Conservation (phyloP, 1,140 invertebrate species). For the Drosophila parvula region DNA sequence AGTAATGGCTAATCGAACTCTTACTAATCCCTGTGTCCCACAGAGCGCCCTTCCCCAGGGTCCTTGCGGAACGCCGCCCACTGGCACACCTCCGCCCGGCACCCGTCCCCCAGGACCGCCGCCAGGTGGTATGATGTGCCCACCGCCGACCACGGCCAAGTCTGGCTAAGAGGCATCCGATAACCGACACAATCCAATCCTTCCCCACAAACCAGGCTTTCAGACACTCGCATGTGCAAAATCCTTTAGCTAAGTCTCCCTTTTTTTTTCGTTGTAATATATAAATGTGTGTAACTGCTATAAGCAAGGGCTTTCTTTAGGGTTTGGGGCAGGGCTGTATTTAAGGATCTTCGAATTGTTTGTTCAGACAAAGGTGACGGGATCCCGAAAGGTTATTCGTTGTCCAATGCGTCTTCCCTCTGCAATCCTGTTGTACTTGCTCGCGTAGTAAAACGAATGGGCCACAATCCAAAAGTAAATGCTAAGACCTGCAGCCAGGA, state of each 20-base stretch:
- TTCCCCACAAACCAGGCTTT: background rate
- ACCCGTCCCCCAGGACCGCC: conserved; percentile 56
- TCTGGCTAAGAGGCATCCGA: conserved; percentile 26
- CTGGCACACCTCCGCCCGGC: conserved; percentile 58
- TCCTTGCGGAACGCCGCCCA: conserved; percentile 57
- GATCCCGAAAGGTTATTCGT: no score
- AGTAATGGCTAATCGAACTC: background rate
- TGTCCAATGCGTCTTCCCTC: no score
- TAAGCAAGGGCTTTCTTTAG: background rate
- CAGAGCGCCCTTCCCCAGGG: conserved; percentile 55
- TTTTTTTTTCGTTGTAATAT: conserved; percentile 7
- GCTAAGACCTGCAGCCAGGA: background rate
- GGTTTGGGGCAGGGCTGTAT: no score
- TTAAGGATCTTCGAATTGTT: no score
- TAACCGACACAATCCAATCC: background rate
- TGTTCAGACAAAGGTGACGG: background rate
- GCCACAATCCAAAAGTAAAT: conserved; percentile 16
- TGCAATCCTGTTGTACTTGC: background rate
- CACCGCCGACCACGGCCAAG: conserved; percentile 54
- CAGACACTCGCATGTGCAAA: conserved; percentile 1
- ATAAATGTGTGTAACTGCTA: conserved; percentile 24
- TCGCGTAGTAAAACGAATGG: background rate
- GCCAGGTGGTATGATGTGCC: conserved; percentile 33
- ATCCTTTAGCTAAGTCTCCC: conserved; percentile 21
- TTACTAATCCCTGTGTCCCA: background rate